These are phyloP conservation scores for Scalopus aquaticus DNA, from an alignment of 2,113 vertebrate genomes.

Conservation along the genomic window DNA sequence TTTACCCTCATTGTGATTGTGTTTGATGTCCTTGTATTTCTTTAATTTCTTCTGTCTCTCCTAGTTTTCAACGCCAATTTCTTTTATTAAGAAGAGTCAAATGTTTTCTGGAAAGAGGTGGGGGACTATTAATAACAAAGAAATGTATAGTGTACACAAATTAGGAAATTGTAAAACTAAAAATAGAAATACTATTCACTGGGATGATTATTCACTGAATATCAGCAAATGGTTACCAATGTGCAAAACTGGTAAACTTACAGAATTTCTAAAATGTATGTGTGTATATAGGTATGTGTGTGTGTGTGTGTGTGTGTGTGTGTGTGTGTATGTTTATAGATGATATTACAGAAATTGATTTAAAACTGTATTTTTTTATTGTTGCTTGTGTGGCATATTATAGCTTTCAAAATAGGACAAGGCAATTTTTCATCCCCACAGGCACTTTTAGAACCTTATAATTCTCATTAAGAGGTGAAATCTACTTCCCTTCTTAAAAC, in stretches of 20 bases:
- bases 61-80: not conserved
- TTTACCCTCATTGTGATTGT: not conserved
- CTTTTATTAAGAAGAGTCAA: not conserved
- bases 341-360: not conserved
- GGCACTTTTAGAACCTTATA: not conserved
- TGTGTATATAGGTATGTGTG: too few relatives aligned
- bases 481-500: not conserved
- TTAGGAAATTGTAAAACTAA: not conserved
- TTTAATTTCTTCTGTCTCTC: not conserved
- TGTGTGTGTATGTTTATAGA: not conserved
- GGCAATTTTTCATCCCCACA: not conserved
- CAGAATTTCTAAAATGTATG: not conserved
- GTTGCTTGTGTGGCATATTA: not conserved
- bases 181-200: not conserved
- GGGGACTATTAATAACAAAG: not conserved
- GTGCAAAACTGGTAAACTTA: not conserved
- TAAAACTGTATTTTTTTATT: not conserved
- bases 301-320: too few relatives aligned
- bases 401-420: not conserved
- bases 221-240: not conserved
- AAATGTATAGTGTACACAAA: not conserved
- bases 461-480: not conserved
- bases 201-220: not conserved
- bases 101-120: not conserved
- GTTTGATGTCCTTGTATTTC: not conserved